Conservation (phyloP, 2,888 invertebrate species). For the Nemapogon koenigi region DNA sequence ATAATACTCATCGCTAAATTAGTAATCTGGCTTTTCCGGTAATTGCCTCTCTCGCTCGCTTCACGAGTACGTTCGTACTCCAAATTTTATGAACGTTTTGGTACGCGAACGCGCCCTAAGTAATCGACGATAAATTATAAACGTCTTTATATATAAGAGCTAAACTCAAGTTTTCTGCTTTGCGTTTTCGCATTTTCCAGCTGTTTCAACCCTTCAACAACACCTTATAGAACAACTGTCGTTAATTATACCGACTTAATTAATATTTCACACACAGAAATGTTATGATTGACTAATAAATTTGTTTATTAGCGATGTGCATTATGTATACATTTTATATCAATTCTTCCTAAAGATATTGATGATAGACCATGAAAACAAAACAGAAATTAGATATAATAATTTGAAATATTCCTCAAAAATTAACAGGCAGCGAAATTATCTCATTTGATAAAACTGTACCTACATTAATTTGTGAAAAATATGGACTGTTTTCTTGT, state of each 20-base stretch:
- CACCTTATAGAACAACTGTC: slow-evolving; percentile 19
- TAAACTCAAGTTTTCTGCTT: slow-evolving; percentile 9
- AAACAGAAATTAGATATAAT: too few relatives aligned
- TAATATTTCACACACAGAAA: slow-evolving; percentile 6
- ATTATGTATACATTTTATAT: too few relatives aligned
- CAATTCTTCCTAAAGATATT: too few relatives aligned
- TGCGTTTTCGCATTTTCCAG: slow-evolving; percentile 16
- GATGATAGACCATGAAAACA: too few relatives aligned
- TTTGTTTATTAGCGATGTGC: too few relatives aligned
- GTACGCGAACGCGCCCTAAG: slow-evolving; percentile 26
- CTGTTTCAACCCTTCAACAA: slow-evolving; percentile 17
- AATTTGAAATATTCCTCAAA: too few relatives aligned
- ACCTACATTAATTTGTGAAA: too few relatives aligned
- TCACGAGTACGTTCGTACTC: slow-evolving; percentile 22
- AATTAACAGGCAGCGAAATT: too few relatives aligned
- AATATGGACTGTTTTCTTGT: too few relatives aligned
- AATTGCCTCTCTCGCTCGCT: slow-evolving; percentile 9
- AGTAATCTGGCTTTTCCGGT: slow-evolving; percentile 12
- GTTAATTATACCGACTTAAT: slow-evolving; percentile 19
- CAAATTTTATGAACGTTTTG: slow-evolving; percentile 31
- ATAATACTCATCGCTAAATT: slow-evolving; percentile 12
- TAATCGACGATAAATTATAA: slow-evolving; percentile 32
- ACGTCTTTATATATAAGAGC: slow-evolving; percentile 24
- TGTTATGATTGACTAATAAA: too few relatives aligned
- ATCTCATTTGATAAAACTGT: too few relatives aligned